phyloP scores from a whole-genome alignment of 2,888 invertebrate genomes.

The Galeruca laticollis region DNA sequence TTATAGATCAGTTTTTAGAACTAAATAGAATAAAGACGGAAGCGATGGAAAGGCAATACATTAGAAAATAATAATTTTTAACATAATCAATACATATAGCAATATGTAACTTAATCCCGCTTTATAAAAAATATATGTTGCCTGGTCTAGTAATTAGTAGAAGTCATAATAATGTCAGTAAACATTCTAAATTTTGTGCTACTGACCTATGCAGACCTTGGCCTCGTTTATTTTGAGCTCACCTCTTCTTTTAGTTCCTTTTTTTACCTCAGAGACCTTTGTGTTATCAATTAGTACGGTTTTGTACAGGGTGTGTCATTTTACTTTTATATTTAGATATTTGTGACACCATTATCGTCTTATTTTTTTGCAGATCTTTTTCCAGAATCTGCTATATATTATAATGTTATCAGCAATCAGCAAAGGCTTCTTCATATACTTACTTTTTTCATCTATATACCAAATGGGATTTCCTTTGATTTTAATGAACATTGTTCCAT shows the following conservation, averaged over 20 bases:
- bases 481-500: too few relatives aligned
- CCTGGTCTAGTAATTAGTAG: background rate
- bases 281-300: background rate
- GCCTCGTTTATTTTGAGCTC: constrained; percentile 1
- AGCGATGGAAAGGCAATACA: background rate
- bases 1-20: background rate
- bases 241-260: background rate
- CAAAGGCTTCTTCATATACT: too few relatives aligned
- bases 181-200: background rate
- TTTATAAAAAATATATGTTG: background rate
- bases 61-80: background rate
- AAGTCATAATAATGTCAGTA: background rate
- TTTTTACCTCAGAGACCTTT: background rate
- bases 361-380: too few relatives aligned
- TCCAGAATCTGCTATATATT: too few relatives aligned
- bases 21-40: background rate
- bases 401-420: too few relatives aligned
- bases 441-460: too few relatives aligned
- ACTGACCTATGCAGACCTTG: background rate
- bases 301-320: background rate
- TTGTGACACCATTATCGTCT: too few relatives aligned
- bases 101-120: background rate
- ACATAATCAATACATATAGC: background rate
- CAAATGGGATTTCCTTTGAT: too few relatives aligned
- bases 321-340: too few relatives aligned